Evolutionary conservation across 2,113 vertebrate species (phyloP), one percentile per base, ranked within the genome.

Genomic region (Forbesichthys agassizii): DNA sequence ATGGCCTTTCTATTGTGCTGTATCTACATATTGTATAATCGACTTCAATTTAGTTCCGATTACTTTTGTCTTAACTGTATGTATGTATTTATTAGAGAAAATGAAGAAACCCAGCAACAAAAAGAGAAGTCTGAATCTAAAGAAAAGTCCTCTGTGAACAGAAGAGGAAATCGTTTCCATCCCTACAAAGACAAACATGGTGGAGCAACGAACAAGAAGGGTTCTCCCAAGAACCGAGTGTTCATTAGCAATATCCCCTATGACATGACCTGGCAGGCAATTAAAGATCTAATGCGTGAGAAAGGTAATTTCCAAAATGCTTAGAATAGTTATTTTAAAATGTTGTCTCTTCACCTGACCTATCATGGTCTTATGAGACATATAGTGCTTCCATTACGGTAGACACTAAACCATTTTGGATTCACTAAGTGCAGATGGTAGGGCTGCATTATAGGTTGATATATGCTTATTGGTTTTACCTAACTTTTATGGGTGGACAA

Each of bases 211-310:
- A 96, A 99, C 61, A 98, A 95, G 93, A 99, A 96, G 91, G 69
- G 90, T 62, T 57, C 89, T 77, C 95, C 94, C 64, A 95, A 94
- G 81, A 98, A 97, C 79, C 88, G 97, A 68, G 97, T 99, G 82
- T 99, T 98, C 90, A 98, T 99, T 91, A 99, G 97, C 93, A 99
- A 99, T 86, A 99, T 99, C 82, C 98, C 97, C 0, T 99, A 98
- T 91, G 98, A 99, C 87, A 97, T 98, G 96, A 99, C 98, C 89
- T 99, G 98, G 97, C 98, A 99, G 93, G 96, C 96, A 70, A 99
- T 99, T 90, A 99, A 99, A 98, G 98, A 99, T 91, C 94, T 99
- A 60, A 99, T 99, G 97, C 95, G 98, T 87, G 97, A 99, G 84
- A 98, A 97, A 99, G 98, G 98, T 99, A 99, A 90, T 79, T 48